phyloP scores from a whole-genome alignment of 2,888 invertebrate species.

The Cryptocephalus primarius region DNA sequence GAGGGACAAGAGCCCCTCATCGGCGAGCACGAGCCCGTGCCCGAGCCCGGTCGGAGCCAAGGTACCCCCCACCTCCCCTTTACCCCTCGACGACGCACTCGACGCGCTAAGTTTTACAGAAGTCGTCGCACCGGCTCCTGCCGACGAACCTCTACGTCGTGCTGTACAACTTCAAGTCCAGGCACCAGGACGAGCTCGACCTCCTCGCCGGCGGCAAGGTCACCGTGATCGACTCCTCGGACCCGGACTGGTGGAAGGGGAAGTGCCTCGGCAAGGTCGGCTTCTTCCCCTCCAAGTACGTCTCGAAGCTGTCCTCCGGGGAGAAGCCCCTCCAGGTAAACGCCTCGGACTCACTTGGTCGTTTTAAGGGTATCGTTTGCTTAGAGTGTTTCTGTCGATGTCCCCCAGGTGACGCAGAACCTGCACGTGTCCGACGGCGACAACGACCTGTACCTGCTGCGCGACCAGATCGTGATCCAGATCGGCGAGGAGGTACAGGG shows the following conservation, averaged over 20 bases:
- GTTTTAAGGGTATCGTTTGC: no score
- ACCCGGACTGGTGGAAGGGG: slow-evolving; percentile 97
- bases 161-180: slow-evolving; percentile 87
- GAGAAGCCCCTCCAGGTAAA: slow-evolving; percentile 86
- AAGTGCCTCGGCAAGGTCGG: slow-evolving; percentile 85
- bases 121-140: slow-evolving; percentile 66
- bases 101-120: no score
- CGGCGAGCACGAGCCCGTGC: slow-evolving; percentile 87
- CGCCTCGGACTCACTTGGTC: no score
- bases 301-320: slow-evolving; percentile 79
- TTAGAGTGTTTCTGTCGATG: no score
- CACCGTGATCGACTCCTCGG: slow-evolving; percentile 87
- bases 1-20: slow-evolving; percentile 81
- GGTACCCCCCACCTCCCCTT: slow-evolving; percentile 19
- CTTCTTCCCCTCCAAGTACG: slow-evolving; percentile 91
- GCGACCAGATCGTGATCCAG: slow-evolving; percentile 90
- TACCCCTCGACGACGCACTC: no score
- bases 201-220: slow-evolving; percentile 86
- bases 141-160: slow-evolving; percentile 90
- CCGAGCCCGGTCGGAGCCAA: slow-evolving; percentile 61
- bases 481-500: slow-evolving; percentile 87
- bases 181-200: slow-evolving; percentile 89
- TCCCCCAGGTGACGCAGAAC: slow-evolving; percentile 50
- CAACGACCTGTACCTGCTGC: slow-evolving; percentile 66
- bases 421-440: slow-evolving; percentile 80